A percentile compares a stretch with the other conserved stretches of the same genome.
phyloP scores from a whole-genome alignment of 1,140 invertebrate species.

The Parapsyche elsis region DNA sequence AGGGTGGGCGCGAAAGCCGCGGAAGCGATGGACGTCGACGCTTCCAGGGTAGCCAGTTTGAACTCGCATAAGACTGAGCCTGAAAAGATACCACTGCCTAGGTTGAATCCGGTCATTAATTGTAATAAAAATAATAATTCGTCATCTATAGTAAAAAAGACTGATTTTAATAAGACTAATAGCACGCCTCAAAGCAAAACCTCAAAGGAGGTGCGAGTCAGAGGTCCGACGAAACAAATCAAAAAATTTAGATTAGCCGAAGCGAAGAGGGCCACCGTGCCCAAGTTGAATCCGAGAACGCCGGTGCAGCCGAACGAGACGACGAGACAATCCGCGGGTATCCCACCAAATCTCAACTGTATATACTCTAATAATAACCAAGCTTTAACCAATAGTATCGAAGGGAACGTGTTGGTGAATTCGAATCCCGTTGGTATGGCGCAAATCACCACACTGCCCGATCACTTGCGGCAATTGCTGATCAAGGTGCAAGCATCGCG shows the following conservation, averaged over 20 bases:
- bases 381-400: neutral
- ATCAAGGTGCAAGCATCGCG: constrained; percentile 41
- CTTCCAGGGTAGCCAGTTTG: neutral
- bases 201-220: constrained; percentile 31
- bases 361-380: neutral
- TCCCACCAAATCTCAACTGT: neutral
- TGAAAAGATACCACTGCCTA: constrained; percentile 46
- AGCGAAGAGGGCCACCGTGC: constrained; percentile 33
- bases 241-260: constrained; percentile 42
- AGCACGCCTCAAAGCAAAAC: constrained; percentile 36
- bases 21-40: constrained; percentile 57
- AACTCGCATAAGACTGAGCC: constrained; percentile 33
- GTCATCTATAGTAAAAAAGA: constrained; percentile 45
- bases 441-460: constrained; percentile 38
- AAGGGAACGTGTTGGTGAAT: constrained; percentile 13
- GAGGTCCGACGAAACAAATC: constrained; percentile 20
- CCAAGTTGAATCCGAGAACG: constrained; percentile 33
- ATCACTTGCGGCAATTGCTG: constrained; percentile 48
- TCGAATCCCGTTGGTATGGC: constrained; percentile 23
- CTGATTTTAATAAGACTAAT: constrained; percentile 48
- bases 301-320: neutral
- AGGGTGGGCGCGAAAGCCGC: constrained; percentile 35
- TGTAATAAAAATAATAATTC: constrained; percentile 36
- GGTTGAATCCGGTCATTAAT: constrained; percentile 42
- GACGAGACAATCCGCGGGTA: neutral